A percentile compares a stretch with the other conserved stretches of the same genome.
phyloP scores from a whole-genome alignment of 2,113 vertebrate genomes.

The Periophthalmus modestus region DNA sequence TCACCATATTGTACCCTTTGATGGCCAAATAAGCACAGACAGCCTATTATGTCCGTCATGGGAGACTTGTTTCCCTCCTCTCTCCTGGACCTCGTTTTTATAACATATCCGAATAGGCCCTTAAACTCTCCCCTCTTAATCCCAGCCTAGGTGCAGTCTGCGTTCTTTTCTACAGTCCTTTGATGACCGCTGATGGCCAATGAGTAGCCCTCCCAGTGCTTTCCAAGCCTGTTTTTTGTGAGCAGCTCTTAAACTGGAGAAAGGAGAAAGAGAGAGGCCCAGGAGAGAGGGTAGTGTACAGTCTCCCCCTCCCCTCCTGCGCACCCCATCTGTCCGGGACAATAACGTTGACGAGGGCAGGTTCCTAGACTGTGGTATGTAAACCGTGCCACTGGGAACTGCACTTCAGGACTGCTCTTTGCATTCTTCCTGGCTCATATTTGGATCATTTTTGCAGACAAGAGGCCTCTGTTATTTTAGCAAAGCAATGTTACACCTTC shows the following conservation, averaged over 20 bases:
- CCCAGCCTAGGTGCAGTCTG: constrained; percentile 46
- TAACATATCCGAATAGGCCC: constrained; percentile 37
- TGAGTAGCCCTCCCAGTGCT: constrained; percentile 51
- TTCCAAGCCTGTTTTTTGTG: constrained; percentile 60
- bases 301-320: constrained; percentile 37
- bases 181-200: constrained; percentile 57
- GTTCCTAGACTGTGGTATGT: constrained; percentile 55
- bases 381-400: constrained; percentile 50
- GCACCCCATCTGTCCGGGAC: constrained; percentile 62
- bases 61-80: constrained; percentile 35
- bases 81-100: constrained; percentile 50
- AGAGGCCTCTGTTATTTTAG: neutral
- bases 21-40: constrained; percentile 52
- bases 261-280: constrained; percentile 54
- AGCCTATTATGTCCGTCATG: constrained; percentile 44
- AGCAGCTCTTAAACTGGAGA: constrained; percentile 61
- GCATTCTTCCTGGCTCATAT: constrained; percentile 1
- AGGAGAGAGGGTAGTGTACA: constrained; percentile 43
- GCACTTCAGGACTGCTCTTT: constrained; percentile 7
- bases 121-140: constrained; percentile 47
- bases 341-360: constrained; percentile 59
- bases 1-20: constrained; percentile 27
- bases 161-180: constrained; percentile 57
- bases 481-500: constrained; percentile 13
- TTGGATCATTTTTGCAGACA: constrained; percentile 5